phyloP scores from a whole-genome alignment of 1,140 invertebrate genomes.

The Rhagoletis zephyria region DNA sequence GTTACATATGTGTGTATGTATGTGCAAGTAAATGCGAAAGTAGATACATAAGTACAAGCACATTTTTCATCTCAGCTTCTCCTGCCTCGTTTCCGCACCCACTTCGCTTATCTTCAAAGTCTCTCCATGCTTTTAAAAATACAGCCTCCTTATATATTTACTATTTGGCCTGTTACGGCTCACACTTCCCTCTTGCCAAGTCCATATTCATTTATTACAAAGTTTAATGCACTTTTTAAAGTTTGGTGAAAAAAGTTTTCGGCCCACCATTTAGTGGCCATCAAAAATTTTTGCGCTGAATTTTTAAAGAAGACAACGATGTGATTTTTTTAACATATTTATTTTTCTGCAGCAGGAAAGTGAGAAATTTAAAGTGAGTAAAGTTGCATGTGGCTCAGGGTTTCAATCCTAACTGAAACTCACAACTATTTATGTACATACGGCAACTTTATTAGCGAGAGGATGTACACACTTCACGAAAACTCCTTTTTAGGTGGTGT shows the following conservation, averaged over 20 bases:
- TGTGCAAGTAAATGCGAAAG: too few relatives aligned
- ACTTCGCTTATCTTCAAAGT: neutral
- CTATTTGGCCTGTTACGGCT: neutral
- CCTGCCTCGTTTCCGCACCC: neutral
- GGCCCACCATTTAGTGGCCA: conserved; percentile 7
- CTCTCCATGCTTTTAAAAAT: neutral
- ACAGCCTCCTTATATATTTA: neutral
- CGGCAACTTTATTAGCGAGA: too few relatives aligned
- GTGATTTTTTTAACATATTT: too few relatives aligned
- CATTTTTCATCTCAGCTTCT: neutral
- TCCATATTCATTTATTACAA: conserved; percentile 41
- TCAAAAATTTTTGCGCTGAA: neutral
- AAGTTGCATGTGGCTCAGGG: neutral
- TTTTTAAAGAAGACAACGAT: neutral
- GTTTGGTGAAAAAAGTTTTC: neutral
- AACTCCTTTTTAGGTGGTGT: too few relatives aligned
- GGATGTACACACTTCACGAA: too few relatives aligned
- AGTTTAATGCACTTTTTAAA: conserved; percentile 21
- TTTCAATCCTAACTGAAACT: too few relatives aligned
- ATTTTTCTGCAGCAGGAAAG: neutral
- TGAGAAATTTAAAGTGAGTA: neutral
- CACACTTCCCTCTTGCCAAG: neutral
- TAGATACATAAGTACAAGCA: too few relatives aligned
- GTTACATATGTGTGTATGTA: too few relatives aligned
- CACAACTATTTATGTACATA: too few relatives aligned